Conservation (phyloP, 2,113 vertebrate genomes). For the Cavia porcellus region DNA sequence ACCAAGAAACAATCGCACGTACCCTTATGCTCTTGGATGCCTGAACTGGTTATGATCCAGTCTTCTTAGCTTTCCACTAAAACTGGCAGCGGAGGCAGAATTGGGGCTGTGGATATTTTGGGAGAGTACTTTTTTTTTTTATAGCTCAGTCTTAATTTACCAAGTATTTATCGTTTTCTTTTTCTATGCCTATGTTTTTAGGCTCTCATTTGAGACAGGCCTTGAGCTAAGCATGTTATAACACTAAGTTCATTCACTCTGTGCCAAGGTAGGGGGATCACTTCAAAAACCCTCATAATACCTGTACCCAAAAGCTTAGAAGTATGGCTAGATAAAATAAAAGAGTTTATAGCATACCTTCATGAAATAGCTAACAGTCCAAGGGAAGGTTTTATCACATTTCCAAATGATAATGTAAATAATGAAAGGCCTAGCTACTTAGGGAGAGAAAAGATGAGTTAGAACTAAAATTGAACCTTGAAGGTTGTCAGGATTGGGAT, state of each 20-base stretch:
- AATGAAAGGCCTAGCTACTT: background rate
- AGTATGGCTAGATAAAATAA: background rate
- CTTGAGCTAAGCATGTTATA: constrained; percentile 37
- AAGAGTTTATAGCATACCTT: background rate
- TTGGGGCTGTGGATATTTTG: background rate
- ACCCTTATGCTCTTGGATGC: accelerated
- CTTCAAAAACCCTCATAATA: background rate
- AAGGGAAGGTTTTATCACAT: background rate
- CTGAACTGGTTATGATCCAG: no score
- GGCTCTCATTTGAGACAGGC: background rate
- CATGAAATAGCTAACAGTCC: background rate
- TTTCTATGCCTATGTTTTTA: constrained; percentile 4
- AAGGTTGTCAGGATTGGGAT: background rate
- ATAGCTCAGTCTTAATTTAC: background rate
- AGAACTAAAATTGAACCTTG: background rate
- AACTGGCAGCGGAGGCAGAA: background rate
- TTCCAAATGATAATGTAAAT: background rate
- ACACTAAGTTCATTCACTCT: constrained; percentile 35
- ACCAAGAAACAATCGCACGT: background rate
- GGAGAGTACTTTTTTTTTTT: background rate
- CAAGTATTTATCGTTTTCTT: background rate
- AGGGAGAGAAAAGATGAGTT: background rate
- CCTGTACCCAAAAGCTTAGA: background rate
- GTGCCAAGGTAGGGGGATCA: background rate
- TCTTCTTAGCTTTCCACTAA: background rate